Conservation (phyloP, 2,113 vertebrate species). For the Callipepla californica region DNA sequence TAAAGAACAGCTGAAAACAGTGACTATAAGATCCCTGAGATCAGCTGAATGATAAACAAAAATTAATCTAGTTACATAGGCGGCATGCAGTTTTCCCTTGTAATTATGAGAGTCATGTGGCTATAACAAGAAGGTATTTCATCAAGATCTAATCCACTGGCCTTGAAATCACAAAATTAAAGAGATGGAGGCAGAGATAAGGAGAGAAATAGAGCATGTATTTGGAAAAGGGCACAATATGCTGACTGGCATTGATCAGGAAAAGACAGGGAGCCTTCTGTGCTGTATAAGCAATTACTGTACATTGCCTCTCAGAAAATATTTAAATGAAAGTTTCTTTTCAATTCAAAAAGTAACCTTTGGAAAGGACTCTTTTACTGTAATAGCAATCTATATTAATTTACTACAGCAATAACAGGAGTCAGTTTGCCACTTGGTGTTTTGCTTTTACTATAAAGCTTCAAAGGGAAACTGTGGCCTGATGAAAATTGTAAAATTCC, state of each 20-base stretch:
- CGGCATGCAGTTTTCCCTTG: not conserved
- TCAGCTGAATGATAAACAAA: not conserved
- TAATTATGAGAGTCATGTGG: not conserved
- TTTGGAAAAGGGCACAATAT: not conserved
- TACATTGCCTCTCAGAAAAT: not conserved
- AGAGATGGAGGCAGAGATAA: not conserved
- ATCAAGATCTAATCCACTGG: not conserved
- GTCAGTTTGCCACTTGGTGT: constrained; percentile 48
- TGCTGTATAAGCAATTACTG: not conserved
- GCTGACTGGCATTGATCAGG: not conserved
- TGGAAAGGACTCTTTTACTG: constrained; percentile 1
- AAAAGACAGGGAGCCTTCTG: not conserved
- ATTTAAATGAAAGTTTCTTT: constrained; percentile 22
- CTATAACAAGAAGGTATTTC: not conserved
- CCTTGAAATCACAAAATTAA: not conserved
- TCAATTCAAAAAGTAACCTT: constrained; percentile 14
- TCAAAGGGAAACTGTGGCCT: constrained; percentile 76
- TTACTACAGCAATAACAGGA: constrained; percentile 47
- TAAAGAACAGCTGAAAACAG: not conserved
- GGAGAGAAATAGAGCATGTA: not conserved
- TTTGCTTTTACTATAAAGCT: constrained; percentile 72
- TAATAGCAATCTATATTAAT: constrained; percentile 40
- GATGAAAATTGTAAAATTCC: constrained; percentile 81
- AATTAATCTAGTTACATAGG: not conserved
- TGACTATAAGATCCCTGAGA: not conserved